These are phyloP conservation scores for Gorsachius magnificus DNA, from an alignment of 2,797 vertebrate genomes.

Conservation along the genomic window DNA sequence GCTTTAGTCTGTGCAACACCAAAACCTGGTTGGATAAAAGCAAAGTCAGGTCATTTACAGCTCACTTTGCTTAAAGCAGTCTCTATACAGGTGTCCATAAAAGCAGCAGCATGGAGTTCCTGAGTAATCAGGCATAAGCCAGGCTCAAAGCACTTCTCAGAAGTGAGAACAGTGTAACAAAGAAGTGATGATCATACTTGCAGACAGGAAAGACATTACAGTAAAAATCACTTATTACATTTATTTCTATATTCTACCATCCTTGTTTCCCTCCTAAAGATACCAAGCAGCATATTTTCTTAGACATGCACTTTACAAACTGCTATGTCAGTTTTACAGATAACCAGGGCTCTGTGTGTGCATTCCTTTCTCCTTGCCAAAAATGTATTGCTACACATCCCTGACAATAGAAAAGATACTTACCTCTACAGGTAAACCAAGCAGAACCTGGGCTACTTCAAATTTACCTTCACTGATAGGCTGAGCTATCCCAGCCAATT, in stretches of 20 bases:
- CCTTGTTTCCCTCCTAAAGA: neutral
- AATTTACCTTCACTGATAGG: neutral
- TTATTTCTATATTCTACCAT: neutral
- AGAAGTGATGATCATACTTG: neutral
- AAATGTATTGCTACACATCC: neutral
- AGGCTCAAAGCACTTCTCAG: neutral
- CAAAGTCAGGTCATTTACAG: neutral
- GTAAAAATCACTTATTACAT: neutral
- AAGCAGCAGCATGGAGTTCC: neutral
- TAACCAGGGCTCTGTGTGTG: neutral
- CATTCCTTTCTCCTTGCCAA: neutral
- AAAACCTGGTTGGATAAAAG: conserved; percentile 79
- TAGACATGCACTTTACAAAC: neutral
- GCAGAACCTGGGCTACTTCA: neutral
- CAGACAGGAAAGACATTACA: neutral
- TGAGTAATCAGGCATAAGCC: neutral
- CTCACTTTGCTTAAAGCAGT: neutral
- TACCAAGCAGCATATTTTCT: neutral
- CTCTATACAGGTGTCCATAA: neutral
- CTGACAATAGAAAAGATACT: neutral
- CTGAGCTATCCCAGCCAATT: neutral
- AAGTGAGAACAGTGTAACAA: neutral
- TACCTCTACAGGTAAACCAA: neutral
- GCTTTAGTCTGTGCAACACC: conserved; percentile 91
- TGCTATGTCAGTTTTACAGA: neutral